Percentiles rank a stretch among this genome's conserved stretches.
Conservation (phyloP, 2,797 vertebrate genomes). For the Thamnophis elegans region DNA sequence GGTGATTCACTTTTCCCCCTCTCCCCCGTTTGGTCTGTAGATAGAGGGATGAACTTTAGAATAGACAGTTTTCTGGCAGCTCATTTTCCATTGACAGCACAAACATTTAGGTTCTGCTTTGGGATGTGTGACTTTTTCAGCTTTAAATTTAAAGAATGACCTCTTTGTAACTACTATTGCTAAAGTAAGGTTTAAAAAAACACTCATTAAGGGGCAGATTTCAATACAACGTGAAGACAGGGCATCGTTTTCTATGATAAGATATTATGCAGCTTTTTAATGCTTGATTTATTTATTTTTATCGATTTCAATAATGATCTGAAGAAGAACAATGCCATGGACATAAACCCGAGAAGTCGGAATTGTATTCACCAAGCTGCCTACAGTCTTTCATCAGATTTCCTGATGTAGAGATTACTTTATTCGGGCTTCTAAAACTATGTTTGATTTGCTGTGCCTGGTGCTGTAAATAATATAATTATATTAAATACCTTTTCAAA, state of each 20-base stretch:
- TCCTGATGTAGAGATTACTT: background rate
- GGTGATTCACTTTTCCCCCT: background rate
- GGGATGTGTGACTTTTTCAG: background rate
- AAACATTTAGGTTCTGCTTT: background rate
- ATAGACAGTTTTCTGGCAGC: background rate
- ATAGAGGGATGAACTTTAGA: background rate
- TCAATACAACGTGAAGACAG: background rate
- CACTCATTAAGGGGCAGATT: background rate
- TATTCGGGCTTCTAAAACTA: background rate
- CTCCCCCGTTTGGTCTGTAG: background rate
- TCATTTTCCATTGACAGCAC: background rate
- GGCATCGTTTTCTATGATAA: background rate
- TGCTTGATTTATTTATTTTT: background rate
- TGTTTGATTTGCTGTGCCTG: background rate
- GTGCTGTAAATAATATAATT: background rate
- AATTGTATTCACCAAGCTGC: background rate
- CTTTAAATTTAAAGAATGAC: background rate
- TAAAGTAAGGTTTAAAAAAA: background rate
- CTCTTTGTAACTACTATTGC: background rate
- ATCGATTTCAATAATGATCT: background rate
- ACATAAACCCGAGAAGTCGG: background rate
- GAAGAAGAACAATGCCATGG: background rate
- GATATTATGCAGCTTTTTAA: background rate
- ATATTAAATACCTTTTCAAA: background rate
- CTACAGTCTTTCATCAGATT: background rate